phyloP scores from a whole-genome alignment of 2,888 invertebrate genomes.

The Physocephala rufipes region DNA sequence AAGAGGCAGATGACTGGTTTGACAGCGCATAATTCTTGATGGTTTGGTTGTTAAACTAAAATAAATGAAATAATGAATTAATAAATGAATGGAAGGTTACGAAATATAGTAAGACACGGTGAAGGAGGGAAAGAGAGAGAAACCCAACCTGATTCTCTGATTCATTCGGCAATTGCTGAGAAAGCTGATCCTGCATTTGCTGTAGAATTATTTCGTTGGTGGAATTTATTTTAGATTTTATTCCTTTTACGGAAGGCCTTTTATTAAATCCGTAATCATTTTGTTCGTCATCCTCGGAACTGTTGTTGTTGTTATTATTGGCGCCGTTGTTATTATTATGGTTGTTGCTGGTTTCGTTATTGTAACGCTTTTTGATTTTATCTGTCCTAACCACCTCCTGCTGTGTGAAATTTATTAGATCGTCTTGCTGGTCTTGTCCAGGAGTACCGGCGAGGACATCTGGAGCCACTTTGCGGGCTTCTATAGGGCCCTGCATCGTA shows the following conservation, averaged over 20 bases:
- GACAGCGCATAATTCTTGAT: conserved; percentile 62
- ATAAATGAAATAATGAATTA: no score
- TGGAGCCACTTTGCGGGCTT: conserved; percentile 71
- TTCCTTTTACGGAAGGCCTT: conserved; percentile 88
- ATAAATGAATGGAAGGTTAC: no score
- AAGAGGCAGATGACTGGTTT: conserved; percentile 53
- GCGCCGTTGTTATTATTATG: conserved; percentile 71
- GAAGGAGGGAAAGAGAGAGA: no score
- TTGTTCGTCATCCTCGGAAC: conserved; percentile 78
- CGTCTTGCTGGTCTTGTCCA: conserved; percentile 76
- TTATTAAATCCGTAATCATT: conserved; percentile 91
- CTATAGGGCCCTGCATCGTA: conserved; percentile 66
- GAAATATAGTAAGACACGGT: no score
- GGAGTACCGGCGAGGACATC: conserved; percentile 77
- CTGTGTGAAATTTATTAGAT: conserved; percentile 84
- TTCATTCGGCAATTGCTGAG: conserved; percentile 57
- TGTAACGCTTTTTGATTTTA: conserved; percentile 78
- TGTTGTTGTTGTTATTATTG: conserved; percentile 55
- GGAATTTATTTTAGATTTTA: conserved; percentile 86
- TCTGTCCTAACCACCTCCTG: conserved; percentile 86
- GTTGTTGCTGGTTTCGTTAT: conserved; percentile 66
- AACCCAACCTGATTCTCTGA: conserved; percentile 48
- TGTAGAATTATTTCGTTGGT: conserved; percentile 79
- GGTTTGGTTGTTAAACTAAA: conserved; percentile 54
- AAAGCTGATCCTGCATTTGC: conserved; percentile 79